Conservation (phyloP, 2,113 vertebrate genomes). For the Strigops habroptila region DNA sequence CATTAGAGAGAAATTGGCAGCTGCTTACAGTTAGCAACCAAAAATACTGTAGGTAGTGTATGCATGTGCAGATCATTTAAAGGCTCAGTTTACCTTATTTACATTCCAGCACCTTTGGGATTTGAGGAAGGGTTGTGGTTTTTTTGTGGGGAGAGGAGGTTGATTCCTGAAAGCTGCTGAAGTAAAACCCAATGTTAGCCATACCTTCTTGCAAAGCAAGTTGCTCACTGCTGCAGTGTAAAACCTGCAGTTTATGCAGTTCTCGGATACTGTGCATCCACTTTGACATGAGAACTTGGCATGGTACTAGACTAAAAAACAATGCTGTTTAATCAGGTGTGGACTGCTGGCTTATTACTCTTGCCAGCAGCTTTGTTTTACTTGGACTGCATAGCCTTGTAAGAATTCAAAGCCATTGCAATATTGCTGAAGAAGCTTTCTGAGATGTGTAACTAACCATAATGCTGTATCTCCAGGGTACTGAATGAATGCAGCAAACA, state of each 20-base stretch:
- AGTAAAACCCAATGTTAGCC: background rate
- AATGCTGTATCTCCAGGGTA: slow-evolving; percentile 47
- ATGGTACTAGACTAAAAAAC: slow-evolving; percentile 14
- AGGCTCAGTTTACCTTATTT: slow-evolving; percentile 27
- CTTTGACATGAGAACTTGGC: slow-evolving; percentile 44
- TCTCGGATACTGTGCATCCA: background rate
- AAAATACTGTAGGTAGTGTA: slow-evolving; percentile 56
- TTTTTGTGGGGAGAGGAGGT: background rate
- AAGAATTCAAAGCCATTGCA: slow-evolving; percentile 46
- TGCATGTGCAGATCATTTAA: slow-evolving; percentile 46
- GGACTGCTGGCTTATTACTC: slow-evolving; percentile 49
- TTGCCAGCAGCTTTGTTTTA: slow-evolving; percentile 68
- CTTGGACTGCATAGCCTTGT: slow-evolving; percentile 53
- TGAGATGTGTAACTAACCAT: slow-evolving; percentile 43
- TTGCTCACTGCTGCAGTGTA: background rate
- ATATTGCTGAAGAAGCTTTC: slow-evolving; percentile 47
- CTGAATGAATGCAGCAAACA: background rate
- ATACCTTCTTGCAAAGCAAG: background rate
- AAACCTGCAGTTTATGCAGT: background rate
- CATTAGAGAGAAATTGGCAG: slow-evolving; percentile 57
- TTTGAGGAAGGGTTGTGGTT: background rate
- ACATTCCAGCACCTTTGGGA: slow-evolving; percentile 32
- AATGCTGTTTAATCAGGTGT: slow-evolving; percentile 68
- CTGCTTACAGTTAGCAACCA: slow-evolving; percentile 60
- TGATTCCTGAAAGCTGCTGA: background rate